Evolutionary conservation across 2,113 vertebrate genomes (phyloP), one percentile per base, ranked within the genome.

Genomic region (Macheiramphus alcinus): DNA sequence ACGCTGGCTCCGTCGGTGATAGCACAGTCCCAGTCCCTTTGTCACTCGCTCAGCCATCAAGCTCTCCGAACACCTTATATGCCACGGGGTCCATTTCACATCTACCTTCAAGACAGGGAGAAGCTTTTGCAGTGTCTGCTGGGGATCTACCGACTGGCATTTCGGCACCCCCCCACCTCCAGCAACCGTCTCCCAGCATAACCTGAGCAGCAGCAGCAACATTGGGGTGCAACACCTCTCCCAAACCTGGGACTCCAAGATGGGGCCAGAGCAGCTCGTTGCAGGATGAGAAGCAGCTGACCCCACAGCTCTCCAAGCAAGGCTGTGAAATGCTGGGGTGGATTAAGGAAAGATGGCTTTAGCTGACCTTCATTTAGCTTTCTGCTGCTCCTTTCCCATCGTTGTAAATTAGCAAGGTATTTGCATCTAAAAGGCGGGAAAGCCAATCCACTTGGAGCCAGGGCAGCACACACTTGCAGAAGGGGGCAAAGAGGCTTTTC

Each of bases 331-430:
- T 14, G 48, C 75, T 16, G 7, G 70, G 34, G 59, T 66, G 78
- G 53, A 72, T 56, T 34, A 81, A 71, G 62, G 62, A 79, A 81
- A 76, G 65, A 68, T 15, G 31, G 66, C 78, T 90, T 68, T 29
- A 90, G 70, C 55, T 80, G 73, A 53, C 76, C n/a, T 63, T 79
- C 45, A 32, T 85, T 94, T 56, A 75, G 50, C 76, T 92, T 92
- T 85, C 83, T 90, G 70, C 50, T 29, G 55, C 70, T 93, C 53
- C 43, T 91, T 91, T 66, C 34, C 48, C 72, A 59, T 26, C 76
- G 11, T 2, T 25, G 56, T 29, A 85, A 89, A 94, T 91, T 31
- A 93, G 53, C 55, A 48, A 68, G 29, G 3, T 29, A 76, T 85
- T 96, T 87, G 48, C 91, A 88, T 72, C 29, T 85, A n/a, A 92